A percentile compares a stretch with the other conserved stretches of the same genome.
These are phyloP conservation scores for Hestina assimilis DNA, from an alignment of 1,140 invertebrate genomes.

Conservation along the genomic window DNA sequence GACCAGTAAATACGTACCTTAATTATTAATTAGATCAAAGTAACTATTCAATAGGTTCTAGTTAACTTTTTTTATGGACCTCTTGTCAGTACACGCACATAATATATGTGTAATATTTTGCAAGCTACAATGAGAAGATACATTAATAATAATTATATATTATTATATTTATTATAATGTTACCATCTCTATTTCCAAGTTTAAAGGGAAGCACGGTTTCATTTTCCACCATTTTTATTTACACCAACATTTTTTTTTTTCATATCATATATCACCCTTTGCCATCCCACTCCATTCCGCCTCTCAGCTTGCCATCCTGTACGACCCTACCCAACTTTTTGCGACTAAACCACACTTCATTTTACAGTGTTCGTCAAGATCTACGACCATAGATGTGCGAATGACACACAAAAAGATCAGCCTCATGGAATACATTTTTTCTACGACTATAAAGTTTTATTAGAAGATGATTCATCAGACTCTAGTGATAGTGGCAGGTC, in stretches of 20 bases:
- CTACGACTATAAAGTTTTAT: constrained; percentile 54
- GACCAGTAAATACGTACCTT: constrained; percentile 39
- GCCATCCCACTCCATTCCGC: not conserved
- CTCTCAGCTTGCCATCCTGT: not conserved
- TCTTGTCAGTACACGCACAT: too few species aligned
- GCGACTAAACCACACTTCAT: not conserved
- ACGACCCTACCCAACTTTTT: not conserved
- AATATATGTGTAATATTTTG: too few species aligned
- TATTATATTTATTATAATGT: not conserved
- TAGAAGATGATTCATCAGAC: constrained; percentile 24
- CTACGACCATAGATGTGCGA: constrained; percentile 45
- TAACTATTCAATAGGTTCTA: too few species aligned
- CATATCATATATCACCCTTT: not conserved
- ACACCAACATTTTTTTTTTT: not conserved
- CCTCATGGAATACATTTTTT: constrained; percentile 51
- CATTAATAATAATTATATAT: not conserved
- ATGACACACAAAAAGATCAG: constrained; percentile 19
- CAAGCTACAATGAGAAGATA: too few species aligned
- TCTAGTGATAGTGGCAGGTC: not conserved
- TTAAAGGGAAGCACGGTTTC: too few species aligned
- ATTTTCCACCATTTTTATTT: too few species aligned
- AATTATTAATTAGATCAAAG: too few species aligned
- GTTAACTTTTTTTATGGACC: too few species aligned
- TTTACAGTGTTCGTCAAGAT: constrained; percentile 62
- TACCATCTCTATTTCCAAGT: not conserved